phyloP scores from a whole-genome alignment of 2,797 vertebrate species.

The Schizopygopsis malacanthus region DNA sequence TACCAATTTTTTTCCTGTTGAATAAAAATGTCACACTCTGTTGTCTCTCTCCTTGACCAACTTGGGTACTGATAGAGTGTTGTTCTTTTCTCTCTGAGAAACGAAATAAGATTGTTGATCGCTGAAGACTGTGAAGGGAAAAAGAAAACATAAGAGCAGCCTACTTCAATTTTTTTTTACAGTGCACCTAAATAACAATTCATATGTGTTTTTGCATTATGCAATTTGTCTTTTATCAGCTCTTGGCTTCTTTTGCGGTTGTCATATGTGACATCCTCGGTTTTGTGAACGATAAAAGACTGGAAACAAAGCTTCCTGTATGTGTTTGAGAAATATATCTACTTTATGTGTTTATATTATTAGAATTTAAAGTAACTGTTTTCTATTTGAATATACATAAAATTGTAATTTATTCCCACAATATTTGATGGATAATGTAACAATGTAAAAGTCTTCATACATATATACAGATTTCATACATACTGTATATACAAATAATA shows the following conservation, averaged over 20 bases:
- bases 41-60: constrained; percentile 25
- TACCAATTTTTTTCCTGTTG: constrained; percentile 1
- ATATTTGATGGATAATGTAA: too few relatives aligned
- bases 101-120: constrained; percentile 11
- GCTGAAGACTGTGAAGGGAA: background rate
- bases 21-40: constrained; percentile 37
- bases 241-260: background rate
- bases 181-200: constrained; percentile 20
- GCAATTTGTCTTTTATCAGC: constrained; percentile 6
- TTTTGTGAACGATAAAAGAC: background rate
- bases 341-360: background rate
- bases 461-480: too few relatives aligned
- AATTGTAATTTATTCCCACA: too few relatives aligned
- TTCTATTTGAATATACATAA: too few relatives aligned
- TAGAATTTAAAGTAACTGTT: background rate
- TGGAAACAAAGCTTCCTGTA: background rate
- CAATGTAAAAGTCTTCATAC: too few relatives aligned
- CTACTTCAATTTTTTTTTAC: background rate
- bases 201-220: background rate
- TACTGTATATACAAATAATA: too few relatives aligned
- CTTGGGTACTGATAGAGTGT: constrained; percentile 17
- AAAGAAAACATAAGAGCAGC: background rate
- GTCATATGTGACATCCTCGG: background rate
- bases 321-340: background rate
- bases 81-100: constrained; percentile 25